These are phyloP conservation scores for Conchocele bisecta DNA, from an alignment of 2,888 invertebrate species.

Conservation along the genomic window DNA sequence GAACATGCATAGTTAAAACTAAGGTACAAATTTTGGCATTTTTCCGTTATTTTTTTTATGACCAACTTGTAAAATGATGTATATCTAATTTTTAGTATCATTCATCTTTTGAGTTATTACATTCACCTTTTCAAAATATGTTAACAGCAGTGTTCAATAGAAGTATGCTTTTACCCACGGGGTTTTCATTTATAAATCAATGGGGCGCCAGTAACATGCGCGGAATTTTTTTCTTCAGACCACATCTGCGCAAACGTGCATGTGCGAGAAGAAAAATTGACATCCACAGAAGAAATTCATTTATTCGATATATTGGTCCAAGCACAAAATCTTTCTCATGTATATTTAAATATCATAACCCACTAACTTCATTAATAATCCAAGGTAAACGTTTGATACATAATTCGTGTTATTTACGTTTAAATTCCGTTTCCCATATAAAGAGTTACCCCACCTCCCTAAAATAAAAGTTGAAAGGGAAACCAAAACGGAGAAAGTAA, in stretches of 20 bases:
- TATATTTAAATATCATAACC: constrained; percentile 38
- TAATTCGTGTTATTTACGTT: background rate
- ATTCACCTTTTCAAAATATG: too few species aligned
- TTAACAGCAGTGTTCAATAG: too few species aligned
- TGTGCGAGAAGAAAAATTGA: constrained; percentile 65
- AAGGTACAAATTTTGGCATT: too few species aligned
- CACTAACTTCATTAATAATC: background rate
- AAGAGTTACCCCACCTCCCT: background rate
- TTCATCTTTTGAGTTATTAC: too few species aligned
- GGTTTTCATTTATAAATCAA: constrained; percentile 49
- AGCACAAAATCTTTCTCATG: constrained; percentile 46
- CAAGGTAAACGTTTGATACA: too few species aligned
- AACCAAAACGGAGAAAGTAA: background rate
- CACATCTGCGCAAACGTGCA: constrained; percentile 73
- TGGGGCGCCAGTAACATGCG: too few species aligned
- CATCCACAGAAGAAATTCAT: constrained; percentile 29
- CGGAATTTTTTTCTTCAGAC: too few species aligned
- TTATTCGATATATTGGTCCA: constrained; percentile 19
- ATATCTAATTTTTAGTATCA: too few species aligned
- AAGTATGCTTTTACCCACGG: constrained; percentile 26
- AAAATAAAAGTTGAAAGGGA: constrained; percentile 1
- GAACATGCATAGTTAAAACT: too few species aligned
- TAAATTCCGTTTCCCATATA: background rate
- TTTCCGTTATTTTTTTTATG: too few species aligned
- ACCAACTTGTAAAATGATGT: too few species aligned